phyloP scores from a whole-genome alignment of 2,888 invertebrate species.

The Colletes collaris region DNA sequence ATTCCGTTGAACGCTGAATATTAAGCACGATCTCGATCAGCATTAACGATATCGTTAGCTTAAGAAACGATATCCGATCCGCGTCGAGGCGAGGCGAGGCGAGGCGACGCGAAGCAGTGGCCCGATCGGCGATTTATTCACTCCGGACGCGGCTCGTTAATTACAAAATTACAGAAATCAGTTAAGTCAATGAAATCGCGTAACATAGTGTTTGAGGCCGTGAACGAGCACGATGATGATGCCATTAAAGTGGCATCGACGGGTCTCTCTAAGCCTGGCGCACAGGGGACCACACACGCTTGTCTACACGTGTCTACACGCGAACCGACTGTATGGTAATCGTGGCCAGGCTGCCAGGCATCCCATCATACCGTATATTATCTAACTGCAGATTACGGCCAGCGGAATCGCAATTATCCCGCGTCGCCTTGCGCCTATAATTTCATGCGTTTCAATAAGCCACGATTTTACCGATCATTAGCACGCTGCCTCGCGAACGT shows the following conservation, averaged over 20 bases:
- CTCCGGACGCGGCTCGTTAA: slow-evolving; percentile 48
- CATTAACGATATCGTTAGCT: slow-evolving; percentile 39
- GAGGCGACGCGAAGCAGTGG: slow-evolving; percentile 4
- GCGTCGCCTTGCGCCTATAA: slow-evolving; percentile 66
- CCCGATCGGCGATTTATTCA: slow-evolving; percentile 54
- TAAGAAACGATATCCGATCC: slow-evolving; percentile 23
- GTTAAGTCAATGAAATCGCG: slow-evolving; percentile 51
- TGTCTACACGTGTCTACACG: slow-evolving; percentile 38
- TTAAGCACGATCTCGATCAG: neutral
- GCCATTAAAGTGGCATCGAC: slow-evolving; percentile 67
- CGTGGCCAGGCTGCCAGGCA: slow-evolving; percentile 68
- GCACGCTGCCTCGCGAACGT: slow-evolving; percentile 49
- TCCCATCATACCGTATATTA: slow-evolving; percentile 75
- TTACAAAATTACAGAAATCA: slow-evolving; percentile 54
- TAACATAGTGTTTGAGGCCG: slow-evolving; percentile 49
- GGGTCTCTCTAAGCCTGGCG: slow-evolving; percentile 16
- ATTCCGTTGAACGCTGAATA: slow-evolving; percentile 6
- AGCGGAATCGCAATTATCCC: slow-evolving; percentile 77
- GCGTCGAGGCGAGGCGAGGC: neutral
- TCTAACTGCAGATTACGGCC: slow-evolving; percentile 73
- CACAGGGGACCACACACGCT: slow-evolving; percentile 23
- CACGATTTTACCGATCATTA: slow-evolving; percentile 77
- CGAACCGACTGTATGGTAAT: slow-evolving; percentile 73
- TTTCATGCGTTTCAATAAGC: slow-evolving; percentile 79
- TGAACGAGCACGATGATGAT: slow-evolving; percentile 60